These are phyloP conservation scores for Eupsittula cactorum DNA, from an alignment of 2,113 vertebrate species.

Conservation along the genomic window DNA sequence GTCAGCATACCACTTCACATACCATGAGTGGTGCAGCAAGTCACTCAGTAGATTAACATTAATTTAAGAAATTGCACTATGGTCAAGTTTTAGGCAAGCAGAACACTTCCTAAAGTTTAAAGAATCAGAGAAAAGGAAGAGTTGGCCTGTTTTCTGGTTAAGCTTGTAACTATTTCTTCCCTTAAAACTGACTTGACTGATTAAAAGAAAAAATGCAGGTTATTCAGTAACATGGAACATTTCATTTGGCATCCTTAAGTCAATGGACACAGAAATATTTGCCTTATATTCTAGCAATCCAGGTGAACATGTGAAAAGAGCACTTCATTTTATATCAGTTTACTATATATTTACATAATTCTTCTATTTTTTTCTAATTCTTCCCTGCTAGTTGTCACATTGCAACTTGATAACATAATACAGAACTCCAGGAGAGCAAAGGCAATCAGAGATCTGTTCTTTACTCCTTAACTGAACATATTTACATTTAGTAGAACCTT, in stretches of 20 bases:
- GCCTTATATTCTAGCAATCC: not conserved
- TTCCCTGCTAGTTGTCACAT: not conserved
- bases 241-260: not conserved
- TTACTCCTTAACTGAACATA: not conserved
- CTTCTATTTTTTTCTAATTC: not conserved
- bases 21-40: not conserved
- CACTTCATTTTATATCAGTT: not conserved
- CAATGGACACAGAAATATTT: not conserved
- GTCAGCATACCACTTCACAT: not conserved
- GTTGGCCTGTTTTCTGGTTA: not conserved
- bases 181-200: not conserved
- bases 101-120: not conserved
- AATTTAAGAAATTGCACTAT: not conserved
- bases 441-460: not conserved
- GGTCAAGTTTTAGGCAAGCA: not conserved
- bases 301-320: not conserved
- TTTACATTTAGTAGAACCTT: not conserved
- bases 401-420: not conserved
- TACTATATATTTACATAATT: not conserved
- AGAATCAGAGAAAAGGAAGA: not conserved
- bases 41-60: not conserved
- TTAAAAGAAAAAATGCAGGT: not conserved
- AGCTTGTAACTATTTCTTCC: not conserved
- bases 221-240: not conserved
- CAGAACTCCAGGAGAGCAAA: not conserved